A percentile compares a stretch with the other conserved stretches of the same genome.
phyloP scores from a whole-genome alignment of 2,113 vertebrate genomes.

The Equus przewalskii region DNA sequence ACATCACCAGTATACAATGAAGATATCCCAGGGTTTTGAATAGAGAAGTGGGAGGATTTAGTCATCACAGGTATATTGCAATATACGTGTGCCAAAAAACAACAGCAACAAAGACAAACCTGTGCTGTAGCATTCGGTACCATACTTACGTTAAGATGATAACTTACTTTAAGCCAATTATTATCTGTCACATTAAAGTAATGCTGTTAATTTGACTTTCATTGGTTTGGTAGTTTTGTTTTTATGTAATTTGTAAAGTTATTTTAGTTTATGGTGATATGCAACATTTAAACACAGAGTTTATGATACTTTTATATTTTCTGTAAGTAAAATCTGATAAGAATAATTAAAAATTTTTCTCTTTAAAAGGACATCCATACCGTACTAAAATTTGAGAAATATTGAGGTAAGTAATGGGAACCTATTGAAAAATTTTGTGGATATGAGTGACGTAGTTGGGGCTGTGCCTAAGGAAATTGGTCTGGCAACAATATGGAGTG shows the following conservation, averaged over 20 bases:
- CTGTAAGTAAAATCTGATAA: constrained; percentile 56
- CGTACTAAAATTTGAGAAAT: constrained; percentile 27
- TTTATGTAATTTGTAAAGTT: constrained; percentile 66
- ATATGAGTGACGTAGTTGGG: neutral
- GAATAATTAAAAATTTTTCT: neutral
- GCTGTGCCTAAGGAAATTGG: constrained; percentile 17
- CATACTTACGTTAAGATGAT: constrained; percentile 6
- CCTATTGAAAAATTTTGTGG: constrained; percentile 6
- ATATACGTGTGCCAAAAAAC: constrained; percentile 28
- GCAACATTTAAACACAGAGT: neutral
- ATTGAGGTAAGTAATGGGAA: neutral
- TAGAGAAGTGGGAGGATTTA: constrained; percentile 66
- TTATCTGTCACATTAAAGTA: constrained; percentile 41
- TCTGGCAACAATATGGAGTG: neutral
- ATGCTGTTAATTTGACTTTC: constrained; percentile 22
- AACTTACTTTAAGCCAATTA: constrained; percentile 54
- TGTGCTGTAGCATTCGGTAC: neutral
- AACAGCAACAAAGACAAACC: neutral
- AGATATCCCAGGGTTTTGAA: constrained; percentile 58
- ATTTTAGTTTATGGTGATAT: constrained; percentile 50
- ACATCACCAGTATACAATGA: constrained; percentile 63
- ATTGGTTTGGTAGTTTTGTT: constrained; percentile 52
- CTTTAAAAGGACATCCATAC: neutral
- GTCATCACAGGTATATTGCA: constrained; percentile 59
- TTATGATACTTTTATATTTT: constrained; percentile 54